Evolutionary conservation across 2,113 vertebrate genomes (phyloP), one percentile per base, ranked within the genome.

Genomic region (Colistium nudipinnis): DNA sequence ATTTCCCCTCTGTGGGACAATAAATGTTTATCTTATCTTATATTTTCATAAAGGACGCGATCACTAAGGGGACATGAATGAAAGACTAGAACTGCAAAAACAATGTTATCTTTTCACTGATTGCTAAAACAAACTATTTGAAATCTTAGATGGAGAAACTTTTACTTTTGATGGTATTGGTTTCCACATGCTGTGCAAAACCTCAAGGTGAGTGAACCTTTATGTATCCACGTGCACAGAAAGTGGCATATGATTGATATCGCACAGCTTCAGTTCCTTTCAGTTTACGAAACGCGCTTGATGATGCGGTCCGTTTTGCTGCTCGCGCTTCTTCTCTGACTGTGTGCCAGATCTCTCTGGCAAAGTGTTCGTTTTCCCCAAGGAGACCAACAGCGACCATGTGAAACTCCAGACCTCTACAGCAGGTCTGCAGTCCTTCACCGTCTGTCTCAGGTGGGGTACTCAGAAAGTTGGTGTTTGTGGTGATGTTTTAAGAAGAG

Each of bases 311-410:
- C 22, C 3, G 16, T 30, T 4, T 30, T 52, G 4, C n/a, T n/a
- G 7, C 11, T 17, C 49, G 9, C 25, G 28, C 14, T 28, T 17
- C 25, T 30, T 27, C 6, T 30, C 39, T 43, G 39, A 43, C 13
- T 10, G 7, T 30, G 49, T n/a, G n/a, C n/a, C 49, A 52, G 49
- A 52, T 28, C 24, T 52, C 6, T 16, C 74, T 8, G 72, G 77
- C 10, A 81, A 87, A 81, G 66, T 78, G 12, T 63, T 87, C 6
- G 70, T 66, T 51, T 87, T 87, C 41, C 62, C 84, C 11, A 49
- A 20, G n/a, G 47, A 69, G 31, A 62, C 16, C 2, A n/a, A 6
- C 6, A 60, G 0, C 6, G 69, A 66, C 25, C 44, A 67, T 22
- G 70, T 87, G 8, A 80, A 77, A 52, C 69, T 85, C 14, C 1